These are phyloP conservation scores for Drosophila longiperda DNA, from an alignment of 2,888 invertebrate species.

Conservation along the genomic window DNA sequence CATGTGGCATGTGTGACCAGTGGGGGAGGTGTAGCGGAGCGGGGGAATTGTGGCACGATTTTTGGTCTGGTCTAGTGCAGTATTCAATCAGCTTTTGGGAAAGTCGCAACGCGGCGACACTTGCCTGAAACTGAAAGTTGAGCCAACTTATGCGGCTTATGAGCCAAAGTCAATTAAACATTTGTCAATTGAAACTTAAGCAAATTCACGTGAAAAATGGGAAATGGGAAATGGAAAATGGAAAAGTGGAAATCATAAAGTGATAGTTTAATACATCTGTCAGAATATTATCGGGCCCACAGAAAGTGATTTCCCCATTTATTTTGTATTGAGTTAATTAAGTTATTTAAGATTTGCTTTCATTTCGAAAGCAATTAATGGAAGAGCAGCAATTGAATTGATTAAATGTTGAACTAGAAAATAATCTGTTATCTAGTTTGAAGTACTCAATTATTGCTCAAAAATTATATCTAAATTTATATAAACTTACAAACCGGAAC, in stretches of 20 bases:
- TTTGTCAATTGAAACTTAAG: slow-evolving; percentile 38
- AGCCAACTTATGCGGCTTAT: slow-evolving; percentile 34
- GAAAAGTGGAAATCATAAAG: slow-evolving; percentile 16
- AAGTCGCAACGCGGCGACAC: slow-evolving; percentile 40
- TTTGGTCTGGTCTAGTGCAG: slow-evolving; percentile 22
- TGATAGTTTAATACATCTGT: slow-evolving; percentile 27
- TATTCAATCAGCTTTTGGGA: slow-evolving; percentile 45
- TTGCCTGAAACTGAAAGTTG: slow-evolving; percentile 57
- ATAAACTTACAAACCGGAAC: too few species aligned
- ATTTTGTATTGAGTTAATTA: slow-evolving; percentile 2
- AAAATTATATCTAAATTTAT: not conserved
- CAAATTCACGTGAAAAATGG: slow-evolving; percentile 28
- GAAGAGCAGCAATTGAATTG: not conserved
- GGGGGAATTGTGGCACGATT: not conserved
- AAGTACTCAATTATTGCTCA: not conserved
- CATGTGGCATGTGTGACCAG: slow-evolving; percentile 1
- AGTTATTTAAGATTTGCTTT: slow-evolving; percentile 2
- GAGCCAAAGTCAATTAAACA: slow-evolving; percentile 40
- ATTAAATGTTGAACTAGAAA: not conserved
- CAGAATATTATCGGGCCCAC: slow-evolving; percentile 6
- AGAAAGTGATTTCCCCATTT: slow-evolving; percentile 2
- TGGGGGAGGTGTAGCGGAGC: not conserved
- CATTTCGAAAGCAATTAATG: not conserved
- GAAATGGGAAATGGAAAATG: slow-evolving; percentile 14
- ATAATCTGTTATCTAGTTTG: not conserved